A percentile compares a stretch with the other conserved stretches of the same genome.
phyloP scores from a whole-genome alignment of 2,797 vertebrate genomes.

The Hoplostethus atlanticus region DNA sequence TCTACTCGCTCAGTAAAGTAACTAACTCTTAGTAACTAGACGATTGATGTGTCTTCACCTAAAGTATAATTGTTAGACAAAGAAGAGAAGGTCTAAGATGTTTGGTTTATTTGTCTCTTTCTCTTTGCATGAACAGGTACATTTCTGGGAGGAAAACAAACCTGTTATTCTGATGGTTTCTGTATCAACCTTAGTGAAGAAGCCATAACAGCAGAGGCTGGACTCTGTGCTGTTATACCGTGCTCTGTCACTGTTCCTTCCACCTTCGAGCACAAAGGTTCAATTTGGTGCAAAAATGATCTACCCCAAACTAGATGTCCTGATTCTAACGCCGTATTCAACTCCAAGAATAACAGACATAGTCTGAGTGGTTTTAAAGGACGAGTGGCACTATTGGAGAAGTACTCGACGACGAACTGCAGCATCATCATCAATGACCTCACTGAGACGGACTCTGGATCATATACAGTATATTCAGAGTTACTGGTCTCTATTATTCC shows the following conservation, averaged over 20 bases:
- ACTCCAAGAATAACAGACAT: not conserved
- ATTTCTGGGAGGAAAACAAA: fast-evolving
- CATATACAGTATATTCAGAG: constrained; percentile 58
- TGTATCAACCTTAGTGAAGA: constrained; percentile 32
- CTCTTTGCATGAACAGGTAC: too few relatives aligned
- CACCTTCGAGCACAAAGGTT: fast-evolving
- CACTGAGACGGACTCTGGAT: constrained; percentile 48
- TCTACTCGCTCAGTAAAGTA: too few relatives aligned
- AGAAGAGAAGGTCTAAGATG: too few relatives aligned
- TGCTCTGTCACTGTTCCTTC: not conserved
- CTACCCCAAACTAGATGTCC: too few relatives aligned
- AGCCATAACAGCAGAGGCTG: constrained; percentile 43
- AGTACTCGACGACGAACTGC: constrained; percentile 35
- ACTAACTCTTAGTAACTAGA: too few relatives aligned
- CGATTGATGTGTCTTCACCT: too few relatives aligned
- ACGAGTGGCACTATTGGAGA: constrained; percentile 38
- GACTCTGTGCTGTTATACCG: constrained; percentile 57
- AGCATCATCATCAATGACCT: constrained; percentile 65
- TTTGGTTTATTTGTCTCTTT: not conserved
- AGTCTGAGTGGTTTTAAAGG: not conserved
- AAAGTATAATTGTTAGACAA: too few relatives aligned
- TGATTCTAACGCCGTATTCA: constrained; percentile 14
- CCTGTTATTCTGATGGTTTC: fast-evolving
- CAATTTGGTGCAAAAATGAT: constrained; percentile 58
- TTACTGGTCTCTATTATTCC: too few relatives aligned